Conservation (phyloP, 2,888 invertebrate species). For the Branchellion lobata region DNA sequence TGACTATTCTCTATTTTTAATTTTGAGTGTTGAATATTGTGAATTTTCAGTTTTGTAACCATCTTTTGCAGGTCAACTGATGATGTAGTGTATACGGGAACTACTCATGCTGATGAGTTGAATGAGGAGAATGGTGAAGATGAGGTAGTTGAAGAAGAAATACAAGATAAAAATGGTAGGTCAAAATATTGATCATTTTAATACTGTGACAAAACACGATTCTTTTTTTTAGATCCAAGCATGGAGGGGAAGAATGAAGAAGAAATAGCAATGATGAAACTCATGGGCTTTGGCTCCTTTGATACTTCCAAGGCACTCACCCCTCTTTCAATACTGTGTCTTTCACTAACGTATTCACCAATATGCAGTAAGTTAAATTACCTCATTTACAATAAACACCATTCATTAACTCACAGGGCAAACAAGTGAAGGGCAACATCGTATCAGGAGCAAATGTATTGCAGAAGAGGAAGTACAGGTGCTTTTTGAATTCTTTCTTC, state of each 20-base stretch:
- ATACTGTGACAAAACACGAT: too few species aligned
- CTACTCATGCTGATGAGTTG: neutral
- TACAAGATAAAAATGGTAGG: neutral
- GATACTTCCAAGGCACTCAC: slow-evolving; percentile 79
- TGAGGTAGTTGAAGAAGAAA: neutral
- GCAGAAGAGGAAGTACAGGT: slow-evolving; percentile 52
- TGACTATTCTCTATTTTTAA: too few species aligned
- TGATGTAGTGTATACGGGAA: slow-evolving; percentile 15
- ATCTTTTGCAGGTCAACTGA: neutral
- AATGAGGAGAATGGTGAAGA: neutral
- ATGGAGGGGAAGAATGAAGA: slow-evolving; percentile 80
- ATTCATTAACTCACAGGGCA: slow-evolving; percentile 45
- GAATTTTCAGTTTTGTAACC: too few species aligned
- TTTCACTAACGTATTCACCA: too few species aligned
- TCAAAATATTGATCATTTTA: neutral
- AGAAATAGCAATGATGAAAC: slow-evolving; percentile 74
- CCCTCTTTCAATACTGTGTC: neutral
- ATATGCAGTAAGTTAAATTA: neutral
- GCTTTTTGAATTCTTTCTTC: neutral
- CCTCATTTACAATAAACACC: neutral
- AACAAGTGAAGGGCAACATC: slow-evolving; percentile 48
- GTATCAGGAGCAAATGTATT: slow-evolving; percentile 48
- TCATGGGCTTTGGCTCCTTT: slow-evolving; percentile 96
- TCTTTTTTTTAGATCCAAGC: slow-evolving; percentile 71
- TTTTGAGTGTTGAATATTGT: too few species aligned